Evolutionary conservation across 2,797 vertebrate species (phyloP), one percentile per base, ranked within the genome.

Genomic region (Arrhamphus sclerolepis): DNA sequence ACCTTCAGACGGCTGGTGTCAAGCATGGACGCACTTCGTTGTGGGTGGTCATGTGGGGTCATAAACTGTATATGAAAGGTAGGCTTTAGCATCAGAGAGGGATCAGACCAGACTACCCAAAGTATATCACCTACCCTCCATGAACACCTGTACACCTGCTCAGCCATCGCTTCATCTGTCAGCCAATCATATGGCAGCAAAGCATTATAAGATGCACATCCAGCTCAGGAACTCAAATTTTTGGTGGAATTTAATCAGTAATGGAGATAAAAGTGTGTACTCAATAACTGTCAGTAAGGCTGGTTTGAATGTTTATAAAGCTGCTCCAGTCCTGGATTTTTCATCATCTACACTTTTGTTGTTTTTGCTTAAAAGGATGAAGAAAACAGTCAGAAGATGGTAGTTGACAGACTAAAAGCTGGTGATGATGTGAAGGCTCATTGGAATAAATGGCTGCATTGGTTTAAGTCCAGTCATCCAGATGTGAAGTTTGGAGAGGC

Each of bases 21-120:
- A 73, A 66, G 78, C 70, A 64, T 82, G 76, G 68, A 66, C 41
- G 78, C 66, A 61, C 66, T 61, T 52, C 52, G 6, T 51, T 61
- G 72, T 82, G 83, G 66, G 73, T 76, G 79, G 80, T 71, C 76
- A 20, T 50, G 26, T 40, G 65, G 77, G 72, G 57, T 77, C 63
- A 75, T 21, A 20, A 61, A 38, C 28, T 63, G 59, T 60, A 73
- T 28, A 40, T 67, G 49, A 54, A 61, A 58, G 43, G 34, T 57
- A 58, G 10, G 43, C 49, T 52, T 46, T 3, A 1, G 60, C 38
- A 19, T 66, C 46, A 46, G 39, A 53, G 48, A 14, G 6, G 16
- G 34, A 22, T 68, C 8, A 1, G 7, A 50, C 49, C 55, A 59
- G 13, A 21, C 18, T 44, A n/a, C n/a, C n/a, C n/a, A n/a, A n/a